Evolutionary conservation across 2,888 invertebrate genomes (phyloP).

Genomic region (Entomobrya multifasciata): DNA sequence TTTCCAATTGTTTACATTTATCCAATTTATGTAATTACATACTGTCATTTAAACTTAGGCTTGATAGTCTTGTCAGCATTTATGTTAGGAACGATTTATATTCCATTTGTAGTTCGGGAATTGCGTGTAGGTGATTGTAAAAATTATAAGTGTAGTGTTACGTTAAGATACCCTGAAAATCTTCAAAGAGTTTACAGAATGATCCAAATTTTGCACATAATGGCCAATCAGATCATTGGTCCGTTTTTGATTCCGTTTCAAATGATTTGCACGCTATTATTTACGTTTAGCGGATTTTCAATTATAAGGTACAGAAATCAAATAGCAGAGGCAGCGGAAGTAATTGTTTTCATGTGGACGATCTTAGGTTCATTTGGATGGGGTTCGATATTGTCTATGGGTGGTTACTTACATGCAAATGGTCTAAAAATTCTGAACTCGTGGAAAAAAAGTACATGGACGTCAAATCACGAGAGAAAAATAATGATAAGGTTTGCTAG

Average conservation of each 20-base stretch:
- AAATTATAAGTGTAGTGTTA: neutral
- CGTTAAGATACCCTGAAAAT: neutral
- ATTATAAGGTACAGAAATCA: neutral
- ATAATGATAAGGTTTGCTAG: slow-evolving; percentile 37
- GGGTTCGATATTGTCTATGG: neutral
- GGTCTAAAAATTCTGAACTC: slow-evolving; percentile 1
- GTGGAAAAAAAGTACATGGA: slow-evolving; percentile 31
- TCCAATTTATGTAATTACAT: neutral
- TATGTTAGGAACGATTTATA: neutral
- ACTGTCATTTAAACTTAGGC: neutral
- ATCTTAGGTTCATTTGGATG: neutral
- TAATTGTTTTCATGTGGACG: neutral
- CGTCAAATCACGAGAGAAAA: neutral
- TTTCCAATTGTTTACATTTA: neutral
- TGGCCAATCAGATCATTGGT: neutral
- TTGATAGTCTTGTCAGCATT: neutral
- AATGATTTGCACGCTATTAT: neutral
- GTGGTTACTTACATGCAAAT: slow-evolving; percentile 23
- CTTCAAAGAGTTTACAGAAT: neutral
- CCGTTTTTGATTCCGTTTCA: neutral
- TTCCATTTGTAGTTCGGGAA: neutral
- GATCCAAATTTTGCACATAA: neutral
- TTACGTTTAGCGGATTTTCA: neutral
- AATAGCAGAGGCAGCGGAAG: neutral
- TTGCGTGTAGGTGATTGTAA: neutral